Evolutionary conservation across 2,797 vertebrate species (phyloP).

Genomic region (Epinephelus coioides): DNA sequence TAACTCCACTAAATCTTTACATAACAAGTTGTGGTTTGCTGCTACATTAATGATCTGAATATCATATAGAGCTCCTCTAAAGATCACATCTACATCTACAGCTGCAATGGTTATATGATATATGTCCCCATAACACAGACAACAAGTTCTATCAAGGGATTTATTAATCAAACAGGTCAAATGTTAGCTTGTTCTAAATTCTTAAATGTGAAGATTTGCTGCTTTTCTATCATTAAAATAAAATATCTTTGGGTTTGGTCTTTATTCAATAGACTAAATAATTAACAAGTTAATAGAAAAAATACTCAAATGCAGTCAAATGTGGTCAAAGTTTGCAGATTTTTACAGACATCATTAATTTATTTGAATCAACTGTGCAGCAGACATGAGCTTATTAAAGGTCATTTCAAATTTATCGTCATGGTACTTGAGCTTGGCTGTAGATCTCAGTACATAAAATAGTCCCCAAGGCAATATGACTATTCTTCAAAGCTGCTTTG

Average conservation of each 20-base stretch:
- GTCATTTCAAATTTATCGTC: slow-evolving; percentile 19
- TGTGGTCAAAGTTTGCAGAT: background rate
- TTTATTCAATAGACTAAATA: background rate
- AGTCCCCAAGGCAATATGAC: slow-evolving; percentile 9
- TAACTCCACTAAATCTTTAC: too few species aligned
- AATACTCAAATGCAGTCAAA: too few species aligned
- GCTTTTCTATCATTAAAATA: background rate
- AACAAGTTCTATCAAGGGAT: too few species aligned
- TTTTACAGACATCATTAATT: background rate
- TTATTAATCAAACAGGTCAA: background rate
- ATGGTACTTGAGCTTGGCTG: background rate
- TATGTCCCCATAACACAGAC: background rate
- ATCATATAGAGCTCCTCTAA: too few species aligned
- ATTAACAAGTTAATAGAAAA: background rate
- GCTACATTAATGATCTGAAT: too few species aligned
- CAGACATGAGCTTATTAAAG: slow-evolving; percentile 2
- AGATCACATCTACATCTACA: background rate
- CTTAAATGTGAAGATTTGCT: background rate
- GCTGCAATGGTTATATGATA: background rate
- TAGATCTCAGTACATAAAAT: slow-evolving; percentile 26
- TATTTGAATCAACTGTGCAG: background rate
- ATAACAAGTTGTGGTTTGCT: too few species aligned
- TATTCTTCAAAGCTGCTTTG: background rate
- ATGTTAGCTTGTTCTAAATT: background rate
- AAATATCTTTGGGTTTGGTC: background rate